Evolutionary conservation across 2,888 invertebrate species (phyloP).

Genomic region (Eudemis profundana): DNA sequence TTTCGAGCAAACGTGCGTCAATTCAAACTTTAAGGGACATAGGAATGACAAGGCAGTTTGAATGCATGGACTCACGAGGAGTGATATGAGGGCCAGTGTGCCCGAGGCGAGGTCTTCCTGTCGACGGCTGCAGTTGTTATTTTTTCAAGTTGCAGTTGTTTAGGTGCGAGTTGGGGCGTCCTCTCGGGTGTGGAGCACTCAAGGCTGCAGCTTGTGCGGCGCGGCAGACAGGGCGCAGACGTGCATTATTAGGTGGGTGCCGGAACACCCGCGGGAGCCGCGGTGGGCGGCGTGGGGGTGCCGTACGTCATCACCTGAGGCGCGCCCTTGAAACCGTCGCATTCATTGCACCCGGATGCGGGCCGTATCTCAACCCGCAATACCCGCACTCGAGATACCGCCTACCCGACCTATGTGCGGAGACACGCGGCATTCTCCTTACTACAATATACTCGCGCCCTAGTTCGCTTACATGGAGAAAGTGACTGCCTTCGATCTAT

Average conservation of each 20-base stretch:
- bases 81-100: slow-evolving; percentile 1
- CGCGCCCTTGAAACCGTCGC: slow-evolving; percentile 84
- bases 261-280: slow-evolving; percentile 79
- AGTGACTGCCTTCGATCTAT: slow-evolving; percentile 17
- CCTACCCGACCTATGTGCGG: slow-evolving; percentile 54
- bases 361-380: slow-evolving; percentile 76
- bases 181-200: slow-evolving; percentile 74
- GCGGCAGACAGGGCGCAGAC: slow-evolving; percentile 84
- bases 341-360: slow-evolving; percentile 85
- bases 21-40: neutral
- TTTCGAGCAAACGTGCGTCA: slow-evolving; percentile 12
- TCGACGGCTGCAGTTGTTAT: slow-evolving; percentile 47
- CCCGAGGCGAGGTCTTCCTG: slow-evolving; percentile 10
- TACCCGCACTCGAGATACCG: slow-evolving; percentile 69
- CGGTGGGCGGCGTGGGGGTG: slow-evolving; percentile 70
- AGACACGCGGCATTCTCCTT: slow-evolving; percentile 40
- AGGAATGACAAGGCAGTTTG: neutral
- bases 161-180: slow-evolving; percentile 63
- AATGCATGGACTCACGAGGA: neutral
- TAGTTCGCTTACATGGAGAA: slow-evolving; percentile 26
- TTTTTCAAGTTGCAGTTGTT: slow-evolving; percentile 49
- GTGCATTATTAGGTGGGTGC: slow-evolving; percentile 86
- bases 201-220: slow-evolving; percentile 83
- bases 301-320: slow-evolving; percentile 85
- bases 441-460: slow-evolving; percentile 36